Base-by-base conservation (phyloP, 2,888 invertebrate species). In the Clitarchus hookeri region DNA sequence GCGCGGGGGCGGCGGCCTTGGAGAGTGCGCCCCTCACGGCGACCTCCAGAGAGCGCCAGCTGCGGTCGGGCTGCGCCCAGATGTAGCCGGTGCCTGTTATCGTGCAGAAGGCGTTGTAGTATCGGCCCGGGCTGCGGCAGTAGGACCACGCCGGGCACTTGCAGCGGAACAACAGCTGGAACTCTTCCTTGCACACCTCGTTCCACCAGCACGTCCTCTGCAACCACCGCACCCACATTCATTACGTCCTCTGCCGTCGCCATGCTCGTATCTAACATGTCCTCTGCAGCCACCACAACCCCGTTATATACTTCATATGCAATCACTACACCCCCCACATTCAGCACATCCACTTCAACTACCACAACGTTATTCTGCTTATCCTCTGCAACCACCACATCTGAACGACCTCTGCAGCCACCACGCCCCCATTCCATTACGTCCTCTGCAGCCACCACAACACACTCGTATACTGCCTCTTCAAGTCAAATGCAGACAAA, bases 121-220 rank as follows among this genome's bases (percentile, higher is more conserved):
- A 98, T 87, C 96, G 94, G 44, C 97, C 97, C 8, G 97, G 97
- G 95, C 97, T 91, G 89, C 97, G 93, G 92, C 97, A 98, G 91
- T 95, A 97, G 0, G 97, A 97, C 95, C 96, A 97, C 88, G 95
- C 94, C 0, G 97, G 97, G 90, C 97, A 98, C 90, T 96, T 96
- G 92, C 97, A 98, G 87, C 96, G 94, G 91, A 97, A 97, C 89
- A 96, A 93, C 89, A 94, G 95, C 91, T 97, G 97, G 90, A 97
- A 97, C 91, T 97, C 97, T 91, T 97, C 97, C 91, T 98, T 97
- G 92, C 97, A 98, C 26, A 97, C 95, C 93, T 98, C 97, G 91
- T 97, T 97, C 96, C 97, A 97, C 97, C 97, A 97, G 91, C 97
- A 97, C 85, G 96, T 97, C 91, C 97, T 94, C 97, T 97, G 91